These are phyloP conservation scores for Sinella curviseta DNA, from an alignment of 1,140 invertebrate genomes.

Conservation along the genomic window DNA sequence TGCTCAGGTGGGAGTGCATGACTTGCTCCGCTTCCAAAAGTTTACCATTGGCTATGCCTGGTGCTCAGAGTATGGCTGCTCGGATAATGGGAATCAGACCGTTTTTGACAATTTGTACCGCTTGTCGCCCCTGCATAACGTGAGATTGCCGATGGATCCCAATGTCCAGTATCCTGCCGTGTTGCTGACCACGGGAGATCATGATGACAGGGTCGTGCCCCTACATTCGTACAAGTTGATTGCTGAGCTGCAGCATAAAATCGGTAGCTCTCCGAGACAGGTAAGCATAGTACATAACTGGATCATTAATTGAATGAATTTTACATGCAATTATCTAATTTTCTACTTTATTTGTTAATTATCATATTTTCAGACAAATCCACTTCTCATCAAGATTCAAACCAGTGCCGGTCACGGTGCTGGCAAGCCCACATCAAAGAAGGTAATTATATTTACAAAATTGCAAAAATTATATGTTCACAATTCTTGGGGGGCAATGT, in stretches of 20 bases:
- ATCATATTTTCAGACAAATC: slow-evolving; percentile 59
- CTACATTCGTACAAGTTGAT: slow-evolving; percentile 67
- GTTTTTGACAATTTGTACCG: slow-evolving; percentile 86
- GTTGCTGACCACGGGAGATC: slow-evolving; percentile 66
- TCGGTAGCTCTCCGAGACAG: slow-evolving; percentile 56
- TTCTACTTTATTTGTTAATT: neutral
- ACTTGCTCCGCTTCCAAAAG: slow-evolving; percentile 96
- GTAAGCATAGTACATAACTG: slow-evolving; percentile 36
- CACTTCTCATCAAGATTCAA: slow-evolving; percentile 64
- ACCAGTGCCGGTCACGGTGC: slow-evolving; percentile 67
- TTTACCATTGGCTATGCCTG: slow-evolving; percentile 92
- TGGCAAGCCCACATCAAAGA: slow-evolving; percentile 60
- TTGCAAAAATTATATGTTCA: neutral
- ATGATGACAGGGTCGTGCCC: slow-evolving; percentile 68
- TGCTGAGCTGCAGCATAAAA: slow-evolving; percentile 62
- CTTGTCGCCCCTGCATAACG: slow-evolving; percentile 95
- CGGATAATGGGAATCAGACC: slow-evolving; percentile 73
- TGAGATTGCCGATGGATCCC: slow-evolving; percentile 63
- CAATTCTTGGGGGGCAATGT: neutral
- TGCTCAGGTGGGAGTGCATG: slow-evolving; percentile 77
- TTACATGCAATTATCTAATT: neutral
- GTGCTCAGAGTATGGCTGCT: slow-evolving; percentile 91
- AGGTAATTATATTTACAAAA: neutral
- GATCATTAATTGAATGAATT: neutral
- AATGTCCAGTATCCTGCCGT: slow-evolving; percentile 64